Conservation (phyloP, 2,113 vertebrate species). For the Trachemys scripta region DNA sequence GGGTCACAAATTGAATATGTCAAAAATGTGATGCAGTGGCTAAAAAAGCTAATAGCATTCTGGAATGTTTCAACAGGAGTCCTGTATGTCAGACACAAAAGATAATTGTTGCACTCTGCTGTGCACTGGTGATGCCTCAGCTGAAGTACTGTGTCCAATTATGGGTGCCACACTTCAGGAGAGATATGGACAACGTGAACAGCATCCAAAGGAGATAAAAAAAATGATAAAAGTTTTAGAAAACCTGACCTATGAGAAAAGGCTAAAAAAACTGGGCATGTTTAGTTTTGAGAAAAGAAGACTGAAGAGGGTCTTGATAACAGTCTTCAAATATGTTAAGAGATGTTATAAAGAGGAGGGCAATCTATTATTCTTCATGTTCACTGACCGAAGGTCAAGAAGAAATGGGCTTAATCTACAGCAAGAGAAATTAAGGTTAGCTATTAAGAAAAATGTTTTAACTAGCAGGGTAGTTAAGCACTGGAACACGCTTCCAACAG, state of each 20-base stretch:
- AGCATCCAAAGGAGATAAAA: background rate
- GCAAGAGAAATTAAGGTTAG: no score
- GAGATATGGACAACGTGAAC: no score
- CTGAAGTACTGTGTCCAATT: background rate
- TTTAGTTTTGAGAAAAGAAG: background rate
- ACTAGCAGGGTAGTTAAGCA: background rate
- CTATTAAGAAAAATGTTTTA: no score
- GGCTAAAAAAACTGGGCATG: background rate
- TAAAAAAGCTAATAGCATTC: background rate
- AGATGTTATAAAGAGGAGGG: no score
- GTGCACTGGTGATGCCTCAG: background rate
- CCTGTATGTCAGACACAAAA: background rate
- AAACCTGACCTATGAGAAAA: background rate
- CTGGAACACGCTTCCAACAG: background rate
- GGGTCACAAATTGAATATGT: background rate
- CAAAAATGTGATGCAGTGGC: background rate
- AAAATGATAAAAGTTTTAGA: background rate
- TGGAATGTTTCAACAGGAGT: background rate
- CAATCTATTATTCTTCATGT: no score
- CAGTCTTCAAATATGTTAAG: background rate
- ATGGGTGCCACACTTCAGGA: no score
- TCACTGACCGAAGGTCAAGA: no score
- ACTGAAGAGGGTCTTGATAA: background rate
- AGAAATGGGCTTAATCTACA: no score
- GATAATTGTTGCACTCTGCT: background rate